Conservation (phyloP, 2,888 invertebrate species). For the Drosophila cognata region DNA sequence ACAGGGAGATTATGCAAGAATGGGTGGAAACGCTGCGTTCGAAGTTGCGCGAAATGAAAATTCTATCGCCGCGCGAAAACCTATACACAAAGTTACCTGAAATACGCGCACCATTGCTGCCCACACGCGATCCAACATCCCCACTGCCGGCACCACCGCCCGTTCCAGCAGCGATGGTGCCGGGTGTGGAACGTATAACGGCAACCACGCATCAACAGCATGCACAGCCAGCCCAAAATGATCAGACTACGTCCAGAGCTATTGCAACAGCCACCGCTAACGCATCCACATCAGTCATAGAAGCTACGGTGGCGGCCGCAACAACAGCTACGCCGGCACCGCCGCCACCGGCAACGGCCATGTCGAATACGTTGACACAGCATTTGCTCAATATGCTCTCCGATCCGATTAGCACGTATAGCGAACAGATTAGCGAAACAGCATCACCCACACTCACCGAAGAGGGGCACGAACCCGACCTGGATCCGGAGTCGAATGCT, state of each 20-base stretch:
- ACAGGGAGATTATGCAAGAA: conserved; percentile 92
- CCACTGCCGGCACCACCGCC: conserved; percentile 92
- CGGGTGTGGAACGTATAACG: conserved; percentile 87
- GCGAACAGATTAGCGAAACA: conserved; percentile 82
- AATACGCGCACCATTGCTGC: conserved; percentile 87
- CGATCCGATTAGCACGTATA: conserved; percentile 84
- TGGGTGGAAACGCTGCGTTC: conserved; percentile 92
- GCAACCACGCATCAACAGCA: conserved; percentile 36
- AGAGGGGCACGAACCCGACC: conserved; percentile 6
- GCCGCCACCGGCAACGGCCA: conserved; percentile 51
- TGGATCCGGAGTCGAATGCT: neutral
- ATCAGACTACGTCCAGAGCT: neutral
- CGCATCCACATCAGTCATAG: conserved; percentile 17
- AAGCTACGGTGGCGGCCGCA: conserved; percentile 6
- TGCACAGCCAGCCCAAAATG: neutral
- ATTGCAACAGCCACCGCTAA: conserved; percentile 25
- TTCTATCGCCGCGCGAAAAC: conserved; percentile 92
- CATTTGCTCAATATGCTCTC: conserved; percentile 84
- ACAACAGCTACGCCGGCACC: conserved; percentile 17
- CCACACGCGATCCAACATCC: conserved; percentile 92
- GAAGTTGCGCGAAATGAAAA: conserved; percentile 92
- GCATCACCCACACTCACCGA: conserved; percentile 8
- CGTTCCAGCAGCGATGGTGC: conserved; percentile 88
- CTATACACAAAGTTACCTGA: conserved; percentile 91
- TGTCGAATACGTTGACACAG: conserved; percentile 84